Base-by-base conservation (phyloP, 2,797 vertebrate species). In the Australoheros facetus region DNA sequence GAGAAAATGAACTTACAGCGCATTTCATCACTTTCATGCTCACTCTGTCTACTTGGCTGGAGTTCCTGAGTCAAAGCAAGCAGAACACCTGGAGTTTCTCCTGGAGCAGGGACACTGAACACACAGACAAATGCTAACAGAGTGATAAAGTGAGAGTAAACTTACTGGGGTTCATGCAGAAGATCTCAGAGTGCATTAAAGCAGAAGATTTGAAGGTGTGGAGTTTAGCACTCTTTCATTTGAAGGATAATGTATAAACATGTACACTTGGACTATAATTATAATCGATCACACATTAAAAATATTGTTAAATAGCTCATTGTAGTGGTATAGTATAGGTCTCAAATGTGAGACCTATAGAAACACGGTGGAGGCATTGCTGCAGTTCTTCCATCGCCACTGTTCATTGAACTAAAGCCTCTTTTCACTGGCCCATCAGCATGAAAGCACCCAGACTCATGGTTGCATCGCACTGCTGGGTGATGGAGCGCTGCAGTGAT, bases 21-120 rank as follows among this genome's bases (percentile, higher is more conserved):
- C 34, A 11, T 91, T 89, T 88, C 79, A 86, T 89, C 82, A 86
- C 83, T 86, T 81, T 82, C 73, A 87, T 82, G 77, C 76, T 80
- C 48, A 48, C 84, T 86, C 58, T 77, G 64, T 56, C n/a, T 79
- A 11, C 56, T 70, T 84, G 75, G 74, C 57, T 16, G 37, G 21
- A 26, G 53, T 85, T 56, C 55, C 1, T 9, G 37, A 59, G 70
- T 80, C 56, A 75, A 62, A 85, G 56, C 4, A 2, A 55, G 39
- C 28, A 45, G 71, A 80, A 57, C 59, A 87, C 80, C 82, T 79
- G 75, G 56, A 85, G 77, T 75, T 73, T 79, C 23, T 58, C 58
- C 56, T 79, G n/a, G 56, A 84, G 83, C 17, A 1, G 34, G 78
- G 51, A 79, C 21, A 69, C 62, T 1, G 62, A 69, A 48, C 13